These are phyloP conservation scores for Stratiolaelaps scimitus DNA, from an alignment of 1,140 invertebrate genomes.

Conservation along the genomic window DNA sequence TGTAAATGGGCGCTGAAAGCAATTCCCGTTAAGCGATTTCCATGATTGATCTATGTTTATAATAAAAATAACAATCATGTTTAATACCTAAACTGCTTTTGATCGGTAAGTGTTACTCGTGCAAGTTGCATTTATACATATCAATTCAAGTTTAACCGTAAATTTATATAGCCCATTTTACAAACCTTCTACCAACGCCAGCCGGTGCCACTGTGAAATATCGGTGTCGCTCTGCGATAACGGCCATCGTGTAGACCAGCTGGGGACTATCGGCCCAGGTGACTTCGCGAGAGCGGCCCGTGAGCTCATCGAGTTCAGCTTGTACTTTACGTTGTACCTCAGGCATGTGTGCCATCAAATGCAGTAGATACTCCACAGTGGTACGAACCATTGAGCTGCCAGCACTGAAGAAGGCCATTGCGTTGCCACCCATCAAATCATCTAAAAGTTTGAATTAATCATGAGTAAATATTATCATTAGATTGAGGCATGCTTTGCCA, in stretches of 20 bases:
- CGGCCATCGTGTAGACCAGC: conserved; percentile 36
- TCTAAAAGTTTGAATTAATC: too few relatives aligned
- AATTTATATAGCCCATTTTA: too few relatives aligned
- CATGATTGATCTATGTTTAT: too few relatives aligned
- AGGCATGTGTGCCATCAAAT: conserved; percentile 32
- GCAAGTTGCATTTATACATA: too few relatives aligned
- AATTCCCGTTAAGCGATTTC: too few relatives aligned
- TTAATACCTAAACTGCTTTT: too few relatives aligned
- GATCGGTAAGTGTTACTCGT: too few relatives aligned
- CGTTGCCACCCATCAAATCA: conserved; percentile 32
- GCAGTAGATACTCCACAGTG: conserved; percentile 35
- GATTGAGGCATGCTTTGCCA: too few relatives aligned
- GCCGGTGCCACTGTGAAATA: conserved; percentile 9
- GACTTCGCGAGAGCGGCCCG: conserved; percentile 36
- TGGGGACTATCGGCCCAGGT: conserved; percentile 31
- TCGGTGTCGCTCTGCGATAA: conserved; percentile 30
- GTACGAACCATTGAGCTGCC: conserved; percentile 37
- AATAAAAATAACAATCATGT: too few relatives aligned
- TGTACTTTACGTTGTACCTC: conserved; percentile 38
- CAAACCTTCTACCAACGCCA: not conserved
- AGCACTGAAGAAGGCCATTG: conserved; percentile 34
- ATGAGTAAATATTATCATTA: too few relatives aligned
- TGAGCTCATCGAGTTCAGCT: conserved; percentile 39
- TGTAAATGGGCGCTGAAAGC: conserved; percentile 25
- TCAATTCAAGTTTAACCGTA: too few relatives aligned